These are phyloP conservation scores for Labeo calbasu DNA, from an alignment of 2,797 vertebrate genomes.

Conservation along the genomic window DNA sequence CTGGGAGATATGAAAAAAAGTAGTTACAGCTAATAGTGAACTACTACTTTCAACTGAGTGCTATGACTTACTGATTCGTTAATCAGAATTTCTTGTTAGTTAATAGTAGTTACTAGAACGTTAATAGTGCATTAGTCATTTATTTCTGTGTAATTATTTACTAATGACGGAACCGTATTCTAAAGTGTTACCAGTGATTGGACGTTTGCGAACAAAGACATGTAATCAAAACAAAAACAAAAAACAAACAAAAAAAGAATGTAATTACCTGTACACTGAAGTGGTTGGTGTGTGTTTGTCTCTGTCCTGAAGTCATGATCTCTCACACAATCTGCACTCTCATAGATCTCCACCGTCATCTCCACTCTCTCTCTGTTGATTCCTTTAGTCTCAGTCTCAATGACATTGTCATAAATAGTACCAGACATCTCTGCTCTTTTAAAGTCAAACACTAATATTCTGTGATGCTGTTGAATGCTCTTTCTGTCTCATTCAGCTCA, in stretches of 20 bases:
- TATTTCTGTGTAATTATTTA: too few relatives aligned
- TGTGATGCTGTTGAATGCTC: background rate
- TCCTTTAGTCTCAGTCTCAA: background rate
- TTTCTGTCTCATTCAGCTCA: background rate
- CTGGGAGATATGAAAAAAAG: too few relatives aligned
- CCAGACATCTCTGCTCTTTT: background rate
- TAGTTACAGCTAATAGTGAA: too few relatives aligned
- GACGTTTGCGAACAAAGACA: background rate
- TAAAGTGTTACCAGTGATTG: too few relatives aligned
- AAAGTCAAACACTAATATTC: background rate
- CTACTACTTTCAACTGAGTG: too few relatives aligned
- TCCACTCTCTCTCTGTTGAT: background rate
- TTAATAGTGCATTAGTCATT: too few relatives aligned
- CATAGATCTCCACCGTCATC: background rate
- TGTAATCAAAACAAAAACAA: too few relatives aligned
- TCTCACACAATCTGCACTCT: conserved; percentile 10
- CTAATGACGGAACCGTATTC: too few relatives aligned
- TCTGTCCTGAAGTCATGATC: background rate
- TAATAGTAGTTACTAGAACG: too few relatives aligned
- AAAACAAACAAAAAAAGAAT: background rate
- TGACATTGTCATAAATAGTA: background rate
- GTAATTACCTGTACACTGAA: background rate
- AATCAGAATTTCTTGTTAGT: too few relatives aligned
- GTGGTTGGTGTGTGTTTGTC: background rate
- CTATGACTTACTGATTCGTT: too few relatives aligned